Base-by-base conservation (phyloP, 2,113 vertebrate genomes). In the Alosa alosa region DNA sequence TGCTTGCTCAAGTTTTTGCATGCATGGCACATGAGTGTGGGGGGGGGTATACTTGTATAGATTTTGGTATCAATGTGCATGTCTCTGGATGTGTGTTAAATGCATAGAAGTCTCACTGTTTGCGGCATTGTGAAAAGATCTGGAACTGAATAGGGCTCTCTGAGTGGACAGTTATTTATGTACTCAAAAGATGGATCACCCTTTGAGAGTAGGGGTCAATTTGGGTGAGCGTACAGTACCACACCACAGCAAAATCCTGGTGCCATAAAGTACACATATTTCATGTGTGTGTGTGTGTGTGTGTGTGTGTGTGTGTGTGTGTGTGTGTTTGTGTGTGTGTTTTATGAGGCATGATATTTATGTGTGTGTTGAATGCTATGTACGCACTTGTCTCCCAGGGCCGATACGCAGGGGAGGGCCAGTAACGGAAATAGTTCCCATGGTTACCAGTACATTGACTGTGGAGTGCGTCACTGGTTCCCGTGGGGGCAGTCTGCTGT, bases 381-480 rank as follows among this genome's bases (percentile, higher is more conserved):
- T 64, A n/a, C n/a, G 4, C 18, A 22, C 50, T 52, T 52, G 50
- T 52, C 50, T 52, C 50, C 50, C 15, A 52, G 50, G 13, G 50
- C 50, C 10, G 50, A 52, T 52, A 15, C 2, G 50, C 18, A 22
- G 55, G 18, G 55, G 55, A 22, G 72, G 87, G 82, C 86, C 81
- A 55, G 81, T 83, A 82, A 52, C 9, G 20, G 81, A 86, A 88
- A 44, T 44, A 41, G 89, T 89, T 89, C 89, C 87, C 82, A 88
- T 88, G 83, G 86, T 84, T 88, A 89, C 87, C 72, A 31, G 15
- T 57, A 39, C 72, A 68, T 88, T 49, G 57, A 84, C 22, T 13
- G 75, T 57, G 83, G 50, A 55, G 60, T 84, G 11, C 89, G 85
- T 89, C 89, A 88, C 25, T 85, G 78, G 78, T 81, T 86, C 83